Evolutionary conservation across 1,140 invertebrate genomes (phyloP).

Genomic region (Aphidius ervi): DNA sequence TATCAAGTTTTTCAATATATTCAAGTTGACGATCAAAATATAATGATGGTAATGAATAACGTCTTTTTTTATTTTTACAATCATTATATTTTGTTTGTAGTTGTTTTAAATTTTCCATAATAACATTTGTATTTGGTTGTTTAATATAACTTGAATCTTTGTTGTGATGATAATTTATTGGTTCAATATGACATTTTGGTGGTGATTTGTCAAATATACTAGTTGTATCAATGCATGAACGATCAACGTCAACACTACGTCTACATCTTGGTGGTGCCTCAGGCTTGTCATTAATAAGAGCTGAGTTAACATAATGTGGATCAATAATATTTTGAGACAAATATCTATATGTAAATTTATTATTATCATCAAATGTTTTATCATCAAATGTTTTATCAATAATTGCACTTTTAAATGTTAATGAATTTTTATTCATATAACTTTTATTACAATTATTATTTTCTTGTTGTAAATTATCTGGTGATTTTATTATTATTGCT

Average conservation of each 20-base stretch:
- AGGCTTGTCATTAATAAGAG: constrained; percentile 44
- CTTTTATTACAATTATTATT: not conserved
- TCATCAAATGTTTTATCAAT: constrained; percentile 38
- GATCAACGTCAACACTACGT: constrained; percentile 40
- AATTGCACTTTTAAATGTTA: constrained; percentile 41
- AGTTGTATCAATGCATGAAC: constrained; percentile 46
- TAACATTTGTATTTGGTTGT: constrained; percentile 31
- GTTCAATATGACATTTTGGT: constrained; percentile 27
- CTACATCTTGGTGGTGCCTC: constrained; percentile 32
- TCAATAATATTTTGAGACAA: constrained; percentile 27
- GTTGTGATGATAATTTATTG: constrained; percentile 10
- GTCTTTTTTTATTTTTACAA: constrained; percentile 33
- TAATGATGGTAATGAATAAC: constrained; percentile 62
- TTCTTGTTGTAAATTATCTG: not conserved
- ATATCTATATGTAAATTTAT: constrained; percentile 19
- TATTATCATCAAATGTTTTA: not conserved
- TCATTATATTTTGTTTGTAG: constrained; percentile 26
- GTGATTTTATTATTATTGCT: constrained; percentile 2
- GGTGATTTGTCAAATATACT: constrained; percentile 45
- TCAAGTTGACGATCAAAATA: constrained; percentile 65
- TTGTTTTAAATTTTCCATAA: constrained; percentile 39
- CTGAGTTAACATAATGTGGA: constrained; percentile 39
- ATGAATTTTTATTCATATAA: constrained; percentile 32
- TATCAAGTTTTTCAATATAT: constrained; percentile 59
- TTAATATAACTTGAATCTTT: constrained; percentile 27